Base-by-base conservation (phyloP, 2,888 invertebrate species). In the Andricus curvator region DNA sequence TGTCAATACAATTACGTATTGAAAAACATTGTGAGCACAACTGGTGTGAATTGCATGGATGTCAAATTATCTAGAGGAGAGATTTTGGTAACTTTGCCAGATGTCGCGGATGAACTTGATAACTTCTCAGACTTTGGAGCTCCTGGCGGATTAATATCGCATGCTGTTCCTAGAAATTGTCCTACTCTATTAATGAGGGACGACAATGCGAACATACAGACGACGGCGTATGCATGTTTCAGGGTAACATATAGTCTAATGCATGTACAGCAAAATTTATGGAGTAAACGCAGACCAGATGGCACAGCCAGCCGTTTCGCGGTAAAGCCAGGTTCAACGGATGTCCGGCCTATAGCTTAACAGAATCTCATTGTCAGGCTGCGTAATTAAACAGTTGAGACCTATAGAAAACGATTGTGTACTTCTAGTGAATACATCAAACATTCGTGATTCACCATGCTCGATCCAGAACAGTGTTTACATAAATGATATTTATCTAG, bases 261-360 rank as follows among this genome's bases (percentile, higher is more conserved):
- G 85, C 85, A 82, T 76, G 83, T 82, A 82, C 82, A 85, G 85
- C 81, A 83, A 83, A 84, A 85, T 85, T 85, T 85, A 85, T 85
- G 83, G 85, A 82, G 83, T 84, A 84, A 85, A 83, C 84, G 82
- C 80, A 83, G 83, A 82, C 81, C 85, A 84, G 85, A 85, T 85
- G 85, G 84, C 83, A 82, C 84, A 82, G 79, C 81, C 84, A 82
- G 77, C 81, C 81, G 81, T 77, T 81, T 79, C 81, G 80, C 79
- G 77, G 78, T 77, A 74, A 74, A 82, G 84, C 81, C 82, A 84
- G 81, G 77, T 80, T 66, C 81, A 77, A 65, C 81, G 82, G 82
- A 84, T 84, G 82, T 82, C 78, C 81, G 82, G 66, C 82, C 80
- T 81, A 82, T 81, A 82, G 82, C 82, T 82, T 81, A 81, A 82